phyloP scores from a whole-genome alignment of 2,797 vertebrate species.

The Chiloscyllium punctatum region DNA sequence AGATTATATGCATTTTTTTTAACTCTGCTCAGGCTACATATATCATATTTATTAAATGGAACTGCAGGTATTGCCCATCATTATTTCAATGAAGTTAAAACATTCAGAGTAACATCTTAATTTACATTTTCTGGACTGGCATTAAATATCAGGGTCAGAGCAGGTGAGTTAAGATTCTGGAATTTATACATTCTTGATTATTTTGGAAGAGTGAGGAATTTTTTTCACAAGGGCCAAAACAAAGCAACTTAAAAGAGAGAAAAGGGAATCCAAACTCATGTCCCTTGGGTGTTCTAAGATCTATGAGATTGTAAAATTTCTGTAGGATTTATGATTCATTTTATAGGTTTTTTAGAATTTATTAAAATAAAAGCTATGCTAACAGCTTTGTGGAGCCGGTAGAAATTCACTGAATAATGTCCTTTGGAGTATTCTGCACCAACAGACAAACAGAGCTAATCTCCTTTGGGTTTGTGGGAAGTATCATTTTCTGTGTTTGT shows the following conservation, averaged over 20 bases:
- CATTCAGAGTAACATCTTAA: conserved; percentile 12
- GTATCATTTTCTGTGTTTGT: background rate
- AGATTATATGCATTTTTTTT: conserved; percentile 30
- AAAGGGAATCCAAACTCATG: background rate
- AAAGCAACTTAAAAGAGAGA: conserved; percentile 24
- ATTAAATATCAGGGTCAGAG: conserved; percentile 32
- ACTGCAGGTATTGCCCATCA: background rate
- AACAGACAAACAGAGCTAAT: conserved; percentile 12
- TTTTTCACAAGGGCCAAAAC: background rate
- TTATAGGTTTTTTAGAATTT: conserved; percentile 35
- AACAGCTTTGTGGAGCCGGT: conserved; percentile 3
- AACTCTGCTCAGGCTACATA: background rate
- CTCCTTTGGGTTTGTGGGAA: background rate
- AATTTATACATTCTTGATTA: conserved; percentile 13
- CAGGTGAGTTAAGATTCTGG: conserved; percentile 19
- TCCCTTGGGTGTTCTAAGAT: conserved; percentile 27
- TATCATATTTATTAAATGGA: conserved; percentile 26
- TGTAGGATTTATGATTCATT: conserved; percentile 38
- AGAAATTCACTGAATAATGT: conserved; percentile 17
- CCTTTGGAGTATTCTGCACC: background rate
- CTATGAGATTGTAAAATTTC: conserved; percentile 37
- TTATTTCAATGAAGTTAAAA: conserved; percentile 23
- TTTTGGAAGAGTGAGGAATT: background rate
- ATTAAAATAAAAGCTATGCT: conserved; percentile 9
- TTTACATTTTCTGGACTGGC: conserved; percentile 20